Base-by-base conservation (phyloP, 1,140 invertebrate species). In the Neodiprion pinetum region DNA sequence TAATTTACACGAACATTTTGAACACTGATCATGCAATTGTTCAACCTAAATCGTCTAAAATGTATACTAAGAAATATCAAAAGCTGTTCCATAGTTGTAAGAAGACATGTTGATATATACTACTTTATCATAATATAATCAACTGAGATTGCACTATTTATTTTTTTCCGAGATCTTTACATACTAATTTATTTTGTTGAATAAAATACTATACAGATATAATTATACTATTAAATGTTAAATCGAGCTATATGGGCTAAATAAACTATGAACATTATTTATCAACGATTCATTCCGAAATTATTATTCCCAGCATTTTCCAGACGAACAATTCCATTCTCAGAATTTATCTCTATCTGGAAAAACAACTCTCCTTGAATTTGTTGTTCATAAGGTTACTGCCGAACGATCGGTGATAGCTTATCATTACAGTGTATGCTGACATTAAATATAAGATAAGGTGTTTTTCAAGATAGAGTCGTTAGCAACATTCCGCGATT, bases 71-170 rank as follows among this genome's bases (percentile, higher is more conserved):
- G 12, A 70, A 70, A n/a, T 70, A 70, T 70, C 28, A 17, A 70
- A 61, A 61, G 5, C 71, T 72, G 71, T 72, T 72, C 71, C 47
- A 28, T 72, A 72, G 48, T 72, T 72, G 14, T 72, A 72, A 72
- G 49, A 66, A 65, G 65, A 10, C 71, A 17, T 72, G 23, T 72
- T 61, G n/a, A 73, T 23, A 68, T 73, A 73, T 48, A 73, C 11
- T 49, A 67, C 28, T 40, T 40, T 40, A 40, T 40, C 28, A 73
- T 23, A 21, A 49, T 73, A 73, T 47, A 23, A 17, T 14, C 67
- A 47, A 67, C 66, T 40, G 14, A 28, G 17, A 67, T 23, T n/a
- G 65, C 53, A 47, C 67, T 67, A 73, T 73, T 73, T 73, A 73
- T 73, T 73, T 61, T 61, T 61, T 61, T 17, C 11, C 53, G 53